Conservation (phyloP, 1,140 invertebrate species). For the Ridgeia piscesae region DNA sequence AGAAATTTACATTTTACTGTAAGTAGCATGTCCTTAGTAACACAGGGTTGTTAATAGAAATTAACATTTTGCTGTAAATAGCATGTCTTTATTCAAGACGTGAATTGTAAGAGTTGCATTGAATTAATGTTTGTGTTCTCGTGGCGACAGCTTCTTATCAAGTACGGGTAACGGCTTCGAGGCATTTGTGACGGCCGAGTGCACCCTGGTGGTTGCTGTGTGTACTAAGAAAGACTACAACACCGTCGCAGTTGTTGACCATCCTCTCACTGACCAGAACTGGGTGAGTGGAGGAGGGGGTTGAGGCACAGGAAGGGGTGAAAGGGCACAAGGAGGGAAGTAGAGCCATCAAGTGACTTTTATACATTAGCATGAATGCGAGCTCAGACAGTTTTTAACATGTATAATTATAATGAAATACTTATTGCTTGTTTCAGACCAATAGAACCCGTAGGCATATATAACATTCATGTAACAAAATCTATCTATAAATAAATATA, state of each 20-base stretch:
- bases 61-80: background rate
- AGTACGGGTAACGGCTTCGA: constrained; percentile 64
- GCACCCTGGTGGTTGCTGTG: constrained; percentile 63
- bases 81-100: constrained; percentile 18
- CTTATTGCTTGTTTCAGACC: no score
- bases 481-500: background rate
- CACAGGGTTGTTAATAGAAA: no score
- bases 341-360: background rate
- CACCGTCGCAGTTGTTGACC: constrained; percentile 61
- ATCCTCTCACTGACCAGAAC: constrained; percentile 61
- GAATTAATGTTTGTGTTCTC: constrained; percentile 29
- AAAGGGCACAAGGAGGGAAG: background rate
- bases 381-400: no score
- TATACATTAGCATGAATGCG: no score
- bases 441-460: no score
- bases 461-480: no score
- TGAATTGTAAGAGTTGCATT: constrained; percentile 11
- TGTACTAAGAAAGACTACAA: constrained; percentile 65
- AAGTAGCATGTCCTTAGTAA: constrained; percentile 23
- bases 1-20: background rate
- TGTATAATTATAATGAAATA: no score
- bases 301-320: background rate
- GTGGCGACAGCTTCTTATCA: constrained; percentile 60
- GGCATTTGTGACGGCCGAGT: constrained; percentile 64
- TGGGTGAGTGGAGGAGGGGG: constrained; percentile 54